Evolutionary conservation across 30 jellyfish, hydroid and myxozoan species (phyloP).

Genomic region (Aurelia aurita complex sp. Pacific): DNA sequence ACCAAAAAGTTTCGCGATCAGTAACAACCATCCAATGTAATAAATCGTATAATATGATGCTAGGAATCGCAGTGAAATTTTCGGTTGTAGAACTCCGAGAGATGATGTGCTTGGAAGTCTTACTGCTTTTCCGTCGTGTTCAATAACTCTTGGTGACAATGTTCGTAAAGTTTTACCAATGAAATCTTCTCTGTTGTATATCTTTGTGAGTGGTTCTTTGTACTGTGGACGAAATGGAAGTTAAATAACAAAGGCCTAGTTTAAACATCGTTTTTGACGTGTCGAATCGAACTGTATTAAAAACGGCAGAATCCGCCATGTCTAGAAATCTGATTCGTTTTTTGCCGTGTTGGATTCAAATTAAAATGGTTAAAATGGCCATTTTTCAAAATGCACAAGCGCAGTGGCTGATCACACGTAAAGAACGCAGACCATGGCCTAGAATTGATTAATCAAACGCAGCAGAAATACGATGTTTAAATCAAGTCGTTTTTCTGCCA

Average conservation of each 20-base stretch:
- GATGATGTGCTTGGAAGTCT: constrained; percentile 34
- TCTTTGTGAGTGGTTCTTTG: constrained; percentile 14
- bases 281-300: too few relatives aligned
- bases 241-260: not conserved
- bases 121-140: constrained; percentile 35
- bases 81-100: constrained; percentile 52
- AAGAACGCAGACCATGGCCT: too few relatives aligned
- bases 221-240: constrained; percentile 27
- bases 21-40: constrained; percentile 62
- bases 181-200: constrained; percentile 68
- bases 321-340: too few relatives aligned
- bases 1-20: constrained; percentile 57
- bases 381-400: too few relatives aligned
- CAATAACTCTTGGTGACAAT: constrained; percentile 53
- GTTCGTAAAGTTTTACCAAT: constrained; percentile 56
- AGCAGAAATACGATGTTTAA: too few relatives aligned
- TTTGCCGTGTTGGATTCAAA: too few relatives aligned
- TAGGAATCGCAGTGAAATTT: constrained; percentile 75
- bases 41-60: constrained; percentile 78
- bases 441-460: too few relatives aligned
- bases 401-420: too few relatives aligned
- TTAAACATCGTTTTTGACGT: too few relatives aligned
- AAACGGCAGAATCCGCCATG: too few relatives aligned
- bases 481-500: too few relatives aligned
- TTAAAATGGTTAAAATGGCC: too few relatives aligned